Evolutionary conservation across 2,113 vertebrate species (phyloP).

Genomic region (Clarias batrachus): DNA sequence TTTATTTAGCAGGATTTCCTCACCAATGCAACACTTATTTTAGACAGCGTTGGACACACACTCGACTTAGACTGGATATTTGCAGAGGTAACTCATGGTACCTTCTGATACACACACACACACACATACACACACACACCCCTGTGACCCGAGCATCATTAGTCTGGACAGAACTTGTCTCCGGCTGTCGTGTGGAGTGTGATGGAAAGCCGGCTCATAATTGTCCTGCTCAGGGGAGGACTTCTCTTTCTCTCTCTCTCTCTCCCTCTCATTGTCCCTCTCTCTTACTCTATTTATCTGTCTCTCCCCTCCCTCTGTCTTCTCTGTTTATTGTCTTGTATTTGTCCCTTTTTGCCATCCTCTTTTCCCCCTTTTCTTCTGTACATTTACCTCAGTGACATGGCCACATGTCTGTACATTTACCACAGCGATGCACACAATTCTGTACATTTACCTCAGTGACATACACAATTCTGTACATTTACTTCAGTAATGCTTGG

Average conservation of each 20-base stretch:
- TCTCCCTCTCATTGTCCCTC: neutral
- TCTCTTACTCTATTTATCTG: neutral
- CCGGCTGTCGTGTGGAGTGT: slow-evolving; percentile 26
- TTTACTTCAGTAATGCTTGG: neutral
- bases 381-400: neutral
- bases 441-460: neutral
- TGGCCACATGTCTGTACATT: too few relatives aligned
- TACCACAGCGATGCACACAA: neutral
- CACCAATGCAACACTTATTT: neutral
- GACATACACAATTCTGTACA: neutral
- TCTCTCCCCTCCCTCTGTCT: neutral
- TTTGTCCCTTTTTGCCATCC: neutral
- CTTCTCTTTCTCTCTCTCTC: neutral
- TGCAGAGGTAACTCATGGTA: slow-evolving; percentile 5
- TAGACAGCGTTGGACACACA: neutral
- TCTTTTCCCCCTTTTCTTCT: neutral
- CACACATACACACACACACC: neutral
- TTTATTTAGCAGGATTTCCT: neutral
- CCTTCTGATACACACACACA: neutral
- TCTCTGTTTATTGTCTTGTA: neutral
- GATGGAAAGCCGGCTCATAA: slow-evolving; percentile 34
- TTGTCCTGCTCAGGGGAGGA: slow-evolving; percentile 37
- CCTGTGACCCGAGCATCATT: slow-evolving; percentile 31
- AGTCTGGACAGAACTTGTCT: slow-evolving; percentile 42
- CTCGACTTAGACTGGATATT: neutral